A percentile compares a stretch with the other conserved stretches of the same genome.
These are phyloP conservation scores for Caenorhabditis zanzibari DNA, from an alignment of 2,888 invertebrate genomes.

Conservation along the genomic window DNA sequence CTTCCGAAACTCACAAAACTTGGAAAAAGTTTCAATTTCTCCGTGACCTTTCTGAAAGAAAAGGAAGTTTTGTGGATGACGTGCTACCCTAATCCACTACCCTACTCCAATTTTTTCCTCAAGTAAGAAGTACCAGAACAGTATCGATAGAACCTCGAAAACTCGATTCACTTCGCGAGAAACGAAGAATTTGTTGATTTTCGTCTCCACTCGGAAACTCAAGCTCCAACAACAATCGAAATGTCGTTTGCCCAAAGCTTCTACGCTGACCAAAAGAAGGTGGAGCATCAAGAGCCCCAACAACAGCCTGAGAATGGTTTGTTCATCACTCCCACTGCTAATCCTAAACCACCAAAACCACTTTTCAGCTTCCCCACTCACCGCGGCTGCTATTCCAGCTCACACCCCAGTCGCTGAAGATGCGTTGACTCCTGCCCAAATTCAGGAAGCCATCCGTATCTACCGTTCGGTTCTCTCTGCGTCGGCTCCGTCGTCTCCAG, in stretches of 20 bases:
- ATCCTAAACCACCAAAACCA: neutral
- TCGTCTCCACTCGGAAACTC: conserved; percentile 4
- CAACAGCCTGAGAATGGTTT: neutral
- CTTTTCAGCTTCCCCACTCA: conserved; percentile 7
- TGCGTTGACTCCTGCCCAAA: conserved; percentile 53
- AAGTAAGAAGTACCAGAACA: too few species aligned
- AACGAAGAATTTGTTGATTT: neutral
- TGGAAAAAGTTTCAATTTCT: too few species aligned
- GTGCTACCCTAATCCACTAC: too few species aligned
- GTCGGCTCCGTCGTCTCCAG: conserved; percentile 52
- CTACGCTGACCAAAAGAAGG: conserved; percentile 54
- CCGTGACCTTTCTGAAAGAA: too few species aligned
- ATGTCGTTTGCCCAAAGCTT: conserved; percentile 62
- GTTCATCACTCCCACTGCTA: too few species aligned
- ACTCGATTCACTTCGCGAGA: neutral
- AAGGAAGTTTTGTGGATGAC: too few species aligned
- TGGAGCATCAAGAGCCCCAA: conserved; percentile 4
- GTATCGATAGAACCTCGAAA: neutral
- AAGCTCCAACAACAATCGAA: neutral
- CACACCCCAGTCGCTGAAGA: conserved; percentile 54
- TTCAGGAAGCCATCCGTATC: conserved; percentile 63
- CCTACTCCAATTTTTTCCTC: too few species aligned
- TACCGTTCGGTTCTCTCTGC: conserved; percentile 55
- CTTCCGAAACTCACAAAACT: too few species aligned
- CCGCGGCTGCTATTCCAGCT: conserved; percentile 43